Percentiles rank a stretch among this genome's conserved stretches.
These are phyloP conservation scores for Stegostoma tigrinum DNA, from an alignment of 2,113 vertebrate species.

Conservation along the genomic window DNA sequence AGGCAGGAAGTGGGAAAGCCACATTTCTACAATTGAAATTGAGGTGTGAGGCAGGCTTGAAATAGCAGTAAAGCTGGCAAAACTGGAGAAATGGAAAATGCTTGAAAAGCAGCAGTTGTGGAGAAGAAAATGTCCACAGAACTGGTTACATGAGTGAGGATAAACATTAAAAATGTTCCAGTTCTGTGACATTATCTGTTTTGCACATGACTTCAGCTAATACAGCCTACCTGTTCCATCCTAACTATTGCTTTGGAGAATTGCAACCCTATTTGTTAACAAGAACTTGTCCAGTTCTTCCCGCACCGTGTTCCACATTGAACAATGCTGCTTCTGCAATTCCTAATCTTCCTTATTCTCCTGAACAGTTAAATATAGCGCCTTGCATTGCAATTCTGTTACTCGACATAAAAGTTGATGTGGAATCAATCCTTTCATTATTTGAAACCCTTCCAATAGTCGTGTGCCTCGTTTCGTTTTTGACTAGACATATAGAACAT, in stretches of 20 bases:
- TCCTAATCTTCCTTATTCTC: neutral
- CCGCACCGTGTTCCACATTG: neutral
- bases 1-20: neutral
- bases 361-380: neutral
- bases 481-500: neutral
- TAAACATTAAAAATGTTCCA: too few relatives aligned
- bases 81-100: too few relatives aligned
- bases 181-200: too few relatives aligned
- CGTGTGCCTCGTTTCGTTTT: neutral
- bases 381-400: too few relatives aligned
- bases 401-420: neutral
- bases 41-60: neutral
- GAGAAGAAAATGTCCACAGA: too few relatives aligned
- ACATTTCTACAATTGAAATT: neutral
- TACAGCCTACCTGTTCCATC: neutral
- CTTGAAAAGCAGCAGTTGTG: too few relatives aligned
- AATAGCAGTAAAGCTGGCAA: neutral
- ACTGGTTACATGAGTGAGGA: too few relatives aligned
- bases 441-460: neutral
- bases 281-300: neutral
- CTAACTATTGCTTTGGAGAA: neutral
- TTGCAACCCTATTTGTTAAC: neutral
- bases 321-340: neutral
- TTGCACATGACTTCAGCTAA: too few relatives aligned
- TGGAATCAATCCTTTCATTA: neutral